Evolutionary conservation across 2,888 invertebrate genomes (phyloP).

Genomic region (Congeria kusceri): DNA sequence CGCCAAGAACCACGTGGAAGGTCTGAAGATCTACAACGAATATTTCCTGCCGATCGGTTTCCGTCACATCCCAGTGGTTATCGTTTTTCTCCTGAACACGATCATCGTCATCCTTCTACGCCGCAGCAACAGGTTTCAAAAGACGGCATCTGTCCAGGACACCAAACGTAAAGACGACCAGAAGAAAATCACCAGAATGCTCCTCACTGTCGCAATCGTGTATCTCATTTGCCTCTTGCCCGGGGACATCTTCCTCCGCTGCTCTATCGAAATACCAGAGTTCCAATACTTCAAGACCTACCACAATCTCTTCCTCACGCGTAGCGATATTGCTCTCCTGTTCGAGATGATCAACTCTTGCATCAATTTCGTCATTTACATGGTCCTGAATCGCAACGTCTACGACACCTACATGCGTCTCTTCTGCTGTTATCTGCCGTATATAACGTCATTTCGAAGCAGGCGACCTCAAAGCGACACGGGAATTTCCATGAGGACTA

Average conservation of each 20-base stretch:
- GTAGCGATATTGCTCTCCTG: constrained; percentile 56
- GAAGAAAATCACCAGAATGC: constrained; percentile 57
- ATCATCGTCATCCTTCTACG: constrained; percentile 44
- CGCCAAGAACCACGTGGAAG: constrained; percentile 47
- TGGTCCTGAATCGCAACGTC: constrained; percentile 62
- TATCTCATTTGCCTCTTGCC: constrained; percentile 59
- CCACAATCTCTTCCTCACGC: constrained; percentile 62
- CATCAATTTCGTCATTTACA: constrained; percentile 67
- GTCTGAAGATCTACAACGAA: constrained; percentile 58
- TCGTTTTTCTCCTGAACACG: constrained; percentile 56
- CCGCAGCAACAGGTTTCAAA: constrained; percentile 36
- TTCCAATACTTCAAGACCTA: constrained; percentile 60
- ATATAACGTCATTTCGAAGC: background rate
- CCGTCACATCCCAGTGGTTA: constrained; percentile 58
- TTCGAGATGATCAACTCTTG: constrained; percentile 66
- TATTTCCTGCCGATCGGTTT: constrained; percentile 56
- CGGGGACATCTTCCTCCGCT: constrained; percentile 49
- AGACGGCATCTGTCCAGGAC: constrained; percentile 10
- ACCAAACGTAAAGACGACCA: constrained; percentile 48
- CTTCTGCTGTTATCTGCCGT: constrained; percentile 46
- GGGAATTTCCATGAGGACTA: background rate
- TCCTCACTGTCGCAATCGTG: constrained; percentile 54
- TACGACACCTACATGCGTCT: constrained; percentile 42
- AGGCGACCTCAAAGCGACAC: background rate
- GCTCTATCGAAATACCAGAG: constrained; percentile 28